Base-by-base conservation (phyloP, 2,888 invertebrate genomes). In the Prosopocoilus inquinatus region DNA sequence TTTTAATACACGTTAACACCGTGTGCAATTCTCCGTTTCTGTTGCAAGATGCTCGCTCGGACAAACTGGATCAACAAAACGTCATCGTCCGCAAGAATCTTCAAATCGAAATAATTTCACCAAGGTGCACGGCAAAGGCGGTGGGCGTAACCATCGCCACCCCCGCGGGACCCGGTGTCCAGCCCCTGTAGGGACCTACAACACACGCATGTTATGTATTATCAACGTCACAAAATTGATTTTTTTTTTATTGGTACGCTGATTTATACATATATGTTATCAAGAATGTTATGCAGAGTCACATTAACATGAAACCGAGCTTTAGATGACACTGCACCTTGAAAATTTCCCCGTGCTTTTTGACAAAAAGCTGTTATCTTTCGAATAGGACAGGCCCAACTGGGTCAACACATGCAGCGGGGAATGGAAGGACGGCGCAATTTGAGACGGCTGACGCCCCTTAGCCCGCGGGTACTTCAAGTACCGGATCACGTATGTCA, bases 121-220 rank as follows among this genome's bases (percentile, higher is more conserved):
- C 52, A 63, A 65, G 64, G 62, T 66, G 59, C 44, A 63, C 60
- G 67, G 61, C 63, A 67, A 69, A 71, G 71, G 73, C 71, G 71
- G 74, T 74, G 72, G 75, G 75, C 75, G 74, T 75, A 72, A 74
- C 75, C 72, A 67, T 67, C 67, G 70, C 68, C 75, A 74, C 74
- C 74, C 75, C 71, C 73, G 73, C 71, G 70, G 65, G 65, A 71
- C 64, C 60, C 59, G 55, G 60, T 64, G 67, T 66, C 67, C 74
- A 69, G 74, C 74, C 74, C 73, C 72, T 70, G 71, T 64, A 65
- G 51, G 57, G 47, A 55, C 51, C 56, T 35, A 55, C 41, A 16
- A 41, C 41, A 28, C 20, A 41, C 41, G 41, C 41, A 41, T 16
- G 41, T 41, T 41, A 41, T 41, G 16, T 15, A 15, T 15, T 16